Evolutionary conservation across 1,140 invertebrate genomes (phyloP).

Genomic region (Colletes gigas): DNA sequence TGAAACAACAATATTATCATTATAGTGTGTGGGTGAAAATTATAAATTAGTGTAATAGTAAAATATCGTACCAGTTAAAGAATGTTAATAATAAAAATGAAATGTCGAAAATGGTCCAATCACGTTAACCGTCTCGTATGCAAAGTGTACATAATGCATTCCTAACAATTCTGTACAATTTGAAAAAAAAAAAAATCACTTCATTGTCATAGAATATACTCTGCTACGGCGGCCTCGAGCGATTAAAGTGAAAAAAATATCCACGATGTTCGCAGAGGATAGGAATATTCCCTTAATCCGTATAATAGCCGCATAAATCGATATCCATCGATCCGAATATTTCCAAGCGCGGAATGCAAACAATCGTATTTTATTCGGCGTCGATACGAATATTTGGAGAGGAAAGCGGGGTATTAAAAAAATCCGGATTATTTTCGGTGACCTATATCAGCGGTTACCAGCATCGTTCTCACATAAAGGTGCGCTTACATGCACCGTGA

Average conservation of each 20-base stretch:
- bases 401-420: slow-evolving; percentile 28
- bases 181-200: too few relatives aligned
- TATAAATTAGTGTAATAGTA: too few relatives aligned
- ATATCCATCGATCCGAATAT: slow-evolving; percentile 41
- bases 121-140: too few relatives aligned
- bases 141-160: too few relatives aligned
- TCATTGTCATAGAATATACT: not conserved
- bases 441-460: slow-evolving; percentile 27
- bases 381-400: slow-evolving; percentile 16
- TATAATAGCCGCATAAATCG: slow-evolving; percentile 33
- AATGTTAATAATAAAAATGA: too few relatives aligned
- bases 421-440: slow-evolving; percentile 39
- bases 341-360: slow-evolving; percentile 12
- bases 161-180: too few relatives aligned
- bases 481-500: slow-evolving; percentile 8
- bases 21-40: too few relatives aligned
- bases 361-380: slow-evolving; percentile 35
- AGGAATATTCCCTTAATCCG: slow-evolving; percentile 9
- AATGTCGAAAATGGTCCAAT: too few relatives aligned
- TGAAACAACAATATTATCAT: too few relatives aligned
- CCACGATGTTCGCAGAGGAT: not conserved
- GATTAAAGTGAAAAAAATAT: too few relatives aligned
- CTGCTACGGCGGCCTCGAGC: too few relatives aligned
- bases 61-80: too few relatives aligned
- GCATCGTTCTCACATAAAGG: slow-evolving; percentile 31